Evolutionary conservation across 2,888 invertebrate species (phyloP).

Genomic region (Ecliptopera silaceata): DNA sequence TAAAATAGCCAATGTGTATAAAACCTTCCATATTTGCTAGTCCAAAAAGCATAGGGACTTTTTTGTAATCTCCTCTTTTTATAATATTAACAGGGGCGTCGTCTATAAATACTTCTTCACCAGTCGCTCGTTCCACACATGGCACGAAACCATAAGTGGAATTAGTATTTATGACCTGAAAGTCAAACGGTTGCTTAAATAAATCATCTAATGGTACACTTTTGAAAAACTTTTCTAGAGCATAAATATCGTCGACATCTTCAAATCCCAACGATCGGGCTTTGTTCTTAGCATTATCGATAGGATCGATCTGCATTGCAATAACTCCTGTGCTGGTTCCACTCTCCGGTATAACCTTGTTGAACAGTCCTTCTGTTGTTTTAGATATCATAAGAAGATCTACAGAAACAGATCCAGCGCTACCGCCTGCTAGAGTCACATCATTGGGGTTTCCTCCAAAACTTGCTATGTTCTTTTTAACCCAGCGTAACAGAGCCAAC

Average conservation of each 20-base stretch:
- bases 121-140: slow-evolving; percentile 45
- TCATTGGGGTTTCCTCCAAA: slow-evolving; percentile 60
- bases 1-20: slow-evolving; percentile 35
- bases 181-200: slow-evolving; percentile 21
- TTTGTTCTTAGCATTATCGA: slow-evolving; percentile 45
- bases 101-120: slow-evolving; percentile 41
- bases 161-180: slow-evolving; percentile 27
- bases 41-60: slow-evolving; percentile 55
- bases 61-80: slow-evolving; percentile 44
- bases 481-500: slow-evolving; percentile 55
- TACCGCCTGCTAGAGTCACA: slow-evolving; percentile 52
- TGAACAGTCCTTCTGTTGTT: slow-evolving; percentile 48
- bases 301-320: slow-evolving; percentile 47
- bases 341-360: slow-evolving; percentile 55
- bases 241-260: slow-evolving; percentile 47
- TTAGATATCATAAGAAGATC: slow-evolving; percentile 53
- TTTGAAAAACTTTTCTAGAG: slow-evolving; percentile 56
- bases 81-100: slow-evolving; percentile 52
- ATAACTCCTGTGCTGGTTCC: slow-evolving; percentile 47
- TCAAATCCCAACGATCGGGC: slow-evolving; percentile 45
- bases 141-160: slow-evolving; percentile 41
- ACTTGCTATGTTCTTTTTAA: slow-evolving; percentile 51
- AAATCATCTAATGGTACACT: slow-evolving; percentile 43
- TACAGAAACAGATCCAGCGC: slow-evolving; percentile 51
- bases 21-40: slow-evolving; percentile 53